Base-by-base conservation (phyloP, 2,113 vertebrate species). In the Hystrix cristata region DNA sequence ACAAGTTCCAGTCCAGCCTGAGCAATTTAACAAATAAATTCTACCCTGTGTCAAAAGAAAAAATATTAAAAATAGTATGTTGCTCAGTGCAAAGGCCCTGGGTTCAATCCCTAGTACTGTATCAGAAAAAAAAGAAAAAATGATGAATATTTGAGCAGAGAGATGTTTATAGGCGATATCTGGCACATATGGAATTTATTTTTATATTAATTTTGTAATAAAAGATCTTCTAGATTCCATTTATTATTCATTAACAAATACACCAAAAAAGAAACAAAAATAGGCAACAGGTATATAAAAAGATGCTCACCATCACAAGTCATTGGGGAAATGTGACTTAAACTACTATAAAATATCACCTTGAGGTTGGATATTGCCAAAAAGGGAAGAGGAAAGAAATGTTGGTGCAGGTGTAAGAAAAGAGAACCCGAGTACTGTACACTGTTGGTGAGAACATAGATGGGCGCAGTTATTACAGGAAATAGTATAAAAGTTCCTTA, bases 191-290 rank as follows among this genome's bases (percentile, higher is more conserved):
- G 34, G 53, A 67, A 79, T 88, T 90, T 59, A 48, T 74, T 92
- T 57, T 76, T 72, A 51, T 57, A 46, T 85, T 31, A 95, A 43
- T 64, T 85, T 83, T 59, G 9, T 38, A 67, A 92, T 55, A 29
- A 72, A 89, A 55, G 72, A 57, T 79, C 27, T 48, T 93, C 87
- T 62, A 43, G 31, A 69, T 87, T 64, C 8, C 29, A 76, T 92
- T 92, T 96, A 13, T 93, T 89, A 86, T 46, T 89, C 25, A 67
- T 83, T 71, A 88, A 31, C 38, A 51, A 67, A 74, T 43, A 53
- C 15, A 71, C 38, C 34, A 8, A 38, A 46, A 60, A 72, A 64
- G 43, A 51, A 2, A 27, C 31, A 53, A 76, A 69, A 76, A 76
- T 38, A 3, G 34, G 15, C 11, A 85, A 21, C 7, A 29, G 34